phyloP scores from a whole-genome alignment of 2,888 invertebrate genomes.

The Scaptomyza reducta region DNA sequence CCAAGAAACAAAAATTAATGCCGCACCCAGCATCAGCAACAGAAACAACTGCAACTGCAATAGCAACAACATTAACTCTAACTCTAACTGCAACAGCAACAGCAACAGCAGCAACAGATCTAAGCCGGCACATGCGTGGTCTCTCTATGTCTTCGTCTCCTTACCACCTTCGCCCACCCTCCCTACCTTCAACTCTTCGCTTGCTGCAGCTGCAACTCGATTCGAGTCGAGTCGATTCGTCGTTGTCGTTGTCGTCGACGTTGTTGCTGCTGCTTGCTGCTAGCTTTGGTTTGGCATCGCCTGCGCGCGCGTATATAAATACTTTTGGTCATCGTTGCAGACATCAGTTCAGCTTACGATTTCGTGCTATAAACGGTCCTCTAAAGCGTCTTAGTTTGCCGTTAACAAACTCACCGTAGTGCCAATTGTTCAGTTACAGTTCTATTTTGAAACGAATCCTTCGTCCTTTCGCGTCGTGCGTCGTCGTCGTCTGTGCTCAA shows the following conservation, averaged over 20 bases:
- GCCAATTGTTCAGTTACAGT: slow-evolving; percentile 39
- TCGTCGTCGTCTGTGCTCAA: slow-evolving; percentile 53
- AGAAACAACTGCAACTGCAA: slow-evolving; percentile 10
- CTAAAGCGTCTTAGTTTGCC: slow-evolving; percentile 50
- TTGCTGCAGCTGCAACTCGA: slow-evolving; percentile 60
- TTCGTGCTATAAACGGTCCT: slow-evolving; percentile 83
- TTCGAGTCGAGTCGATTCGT: slow-evolving; percentile 36
- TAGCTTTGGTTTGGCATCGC: slow-evolving; percentile 48
- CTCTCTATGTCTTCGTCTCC: slow-evolving; percentile 33
- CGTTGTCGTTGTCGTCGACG: slow-evolving; percentile 29
- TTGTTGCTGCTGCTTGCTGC: slow-evolving; percentile 33
- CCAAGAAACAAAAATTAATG: slow-evolving; percentile 40
- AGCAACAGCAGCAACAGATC: slow-evolving; percentile 24
- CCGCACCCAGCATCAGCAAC: slow-evolving; percentile 64
- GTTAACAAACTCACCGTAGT: slow-evolving; percentile 39
- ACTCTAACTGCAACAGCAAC: slow-evolving; percentile 15
- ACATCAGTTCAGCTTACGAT: slow-evolving; percentile 84
- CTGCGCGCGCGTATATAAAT: slow-evolving; percentile 84
- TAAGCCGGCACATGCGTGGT: slow-evolving; percentile 67
- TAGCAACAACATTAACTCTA: slow-evolving; percentile 10
- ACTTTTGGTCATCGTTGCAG: slow-evolving; percentile 84
- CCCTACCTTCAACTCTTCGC: slow-evolving; percentile 8
- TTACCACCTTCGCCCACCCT: slow-evolving; percentile 7
- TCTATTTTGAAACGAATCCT: slow-evolving; percentile 56
- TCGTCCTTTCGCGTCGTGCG: slow-evolving; percentile 65